phyloP scores from a whole-genome alignment of 1,140 invertebrate genomes.

The Adoxophyes honmai region DNA sequence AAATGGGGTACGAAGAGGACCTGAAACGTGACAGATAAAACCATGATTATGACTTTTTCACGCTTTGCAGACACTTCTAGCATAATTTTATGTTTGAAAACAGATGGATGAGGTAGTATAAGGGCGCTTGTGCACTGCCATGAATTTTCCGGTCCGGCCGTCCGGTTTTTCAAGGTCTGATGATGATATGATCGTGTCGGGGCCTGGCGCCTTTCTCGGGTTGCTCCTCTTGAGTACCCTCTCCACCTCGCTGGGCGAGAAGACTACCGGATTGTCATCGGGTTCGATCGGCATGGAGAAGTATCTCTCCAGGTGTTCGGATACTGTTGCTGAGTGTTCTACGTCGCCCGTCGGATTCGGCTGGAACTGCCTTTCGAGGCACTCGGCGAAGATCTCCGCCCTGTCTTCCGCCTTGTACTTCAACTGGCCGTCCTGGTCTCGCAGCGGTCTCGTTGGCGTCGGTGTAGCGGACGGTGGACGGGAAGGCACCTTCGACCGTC shows the following conservation, averaged over 20 bases:
- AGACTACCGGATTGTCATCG: slow-evolving; percentile 20
- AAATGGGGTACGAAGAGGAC: too few relatives aligned
- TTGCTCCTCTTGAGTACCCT: neutral
- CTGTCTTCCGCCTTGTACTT: slow-evolving; percentile 22
- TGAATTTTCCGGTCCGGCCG: too few relatives aligned
- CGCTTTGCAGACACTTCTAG: too few relatives aligned
- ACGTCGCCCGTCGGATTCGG: slow-evolving; percentile 16
- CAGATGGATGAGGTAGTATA: too few relatives aligned
- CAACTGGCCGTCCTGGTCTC: slow-evolving; percentile 10
- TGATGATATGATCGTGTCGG: neutral
- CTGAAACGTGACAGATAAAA: too few relatives aligned
- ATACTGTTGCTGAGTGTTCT: slow-evolving; percentile 9
- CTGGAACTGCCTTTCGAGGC: slow-evolving; percentile 26
- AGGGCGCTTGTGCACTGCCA: too few relatives aligned
- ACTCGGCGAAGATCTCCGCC: slow-evolving; percentile 27
- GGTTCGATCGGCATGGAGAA: slow-evolving; percentile 10
- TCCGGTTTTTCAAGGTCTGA: too few relatives aligned
- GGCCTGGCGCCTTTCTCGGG: slow-evolving; percentile 25
- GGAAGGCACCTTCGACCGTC: slow-evolving; percentile 4
- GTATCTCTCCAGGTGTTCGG: neutral
- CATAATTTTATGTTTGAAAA: too few relatives aligned
- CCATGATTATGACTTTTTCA: too few relatives aligned
- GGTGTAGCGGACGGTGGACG: slow-evolving; percentile 4
- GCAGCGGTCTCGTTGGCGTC: slow-evolving; percentile 17
- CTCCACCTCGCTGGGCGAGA: slow-evolving; percentile 18